Percentiles rank a stretch among this genome's conserved stretches.
These are phyloP conservation scores for Ophioninae sp. DNA, from an alignment of 2,888 invertebrate genomes.

Conservation along the genomic window DNA sequence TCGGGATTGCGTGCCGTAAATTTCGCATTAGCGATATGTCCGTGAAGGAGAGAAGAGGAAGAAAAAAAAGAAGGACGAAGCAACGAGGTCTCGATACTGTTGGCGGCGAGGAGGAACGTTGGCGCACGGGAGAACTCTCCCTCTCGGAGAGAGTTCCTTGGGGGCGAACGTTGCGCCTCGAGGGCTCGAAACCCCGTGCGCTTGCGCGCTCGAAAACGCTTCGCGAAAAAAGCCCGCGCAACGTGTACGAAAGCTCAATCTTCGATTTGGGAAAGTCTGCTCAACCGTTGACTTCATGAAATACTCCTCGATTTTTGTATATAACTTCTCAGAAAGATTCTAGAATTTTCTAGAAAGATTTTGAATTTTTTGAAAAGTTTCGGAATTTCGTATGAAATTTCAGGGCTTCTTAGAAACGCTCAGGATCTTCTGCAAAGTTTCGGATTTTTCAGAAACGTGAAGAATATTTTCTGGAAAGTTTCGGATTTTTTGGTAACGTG, in stretches of 20 bases:
- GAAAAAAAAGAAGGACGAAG: neutral
- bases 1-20: conserved; percentile 31
- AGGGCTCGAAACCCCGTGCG: neutral
- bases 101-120: neutral
- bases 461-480: too few relatives aligned
- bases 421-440: too few relatives aligned
- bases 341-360: too few relatives aligned
- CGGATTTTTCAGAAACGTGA: too few relatives aligned
- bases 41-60: neutral
- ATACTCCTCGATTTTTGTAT: too few relatives aligned
- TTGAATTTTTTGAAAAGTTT: too few relatives aligned
- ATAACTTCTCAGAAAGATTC: too few relatives aligned
- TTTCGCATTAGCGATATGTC: conserved; percentile 29
- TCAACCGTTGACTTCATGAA: too few relatives aligned
- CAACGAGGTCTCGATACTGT: conserved; percentile 5
- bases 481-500: too few relatives aligned
- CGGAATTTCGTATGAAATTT: too few relatives aligned
- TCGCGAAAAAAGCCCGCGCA: neutral
- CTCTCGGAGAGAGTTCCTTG: neutral
- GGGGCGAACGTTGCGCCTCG: neutral
- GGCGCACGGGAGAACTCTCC: neutral
- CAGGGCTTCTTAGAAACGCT: too few relatives aligned
- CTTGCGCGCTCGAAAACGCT: neutral
- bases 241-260: neutral
- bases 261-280: neutral